Conservation (phyloP, 2,797 vertebrate genomes). For the Spinus olivaceus region DNA sequence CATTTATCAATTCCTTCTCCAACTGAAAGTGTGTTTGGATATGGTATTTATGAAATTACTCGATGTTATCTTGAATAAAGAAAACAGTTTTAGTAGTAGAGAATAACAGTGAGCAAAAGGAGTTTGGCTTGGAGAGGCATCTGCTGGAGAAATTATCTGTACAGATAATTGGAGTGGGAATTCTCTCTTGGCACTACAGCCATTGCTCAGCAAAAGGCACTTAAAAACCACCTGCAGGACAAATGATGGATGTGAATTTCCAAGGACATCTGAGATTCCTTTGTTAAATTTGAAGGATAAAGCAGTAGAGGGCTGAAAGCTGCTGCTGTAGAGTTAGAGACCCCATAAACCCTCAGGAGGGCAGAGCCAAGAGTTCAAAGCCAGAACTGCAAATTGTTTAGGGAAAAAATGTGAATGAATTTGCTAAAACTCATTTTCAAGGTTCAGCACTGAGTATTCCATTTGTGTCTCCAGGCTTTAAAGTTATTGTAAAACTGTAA, state of each 20-base stretch:
- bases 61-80: background rate
- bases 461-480: background rate
- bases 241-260: background rate
- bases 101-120: background rate
- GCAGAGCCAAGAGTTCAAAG: background rate
- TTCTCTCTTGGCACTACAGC: background rate
- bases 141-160: background rate
- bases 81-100: background rate
- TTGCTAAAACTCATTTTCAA: background rate
- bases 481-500: background rate
- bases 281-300: too few species aligned
- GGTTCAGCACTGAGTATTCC: background rate
- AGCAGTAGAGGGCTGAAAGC: background rate
- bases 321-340: background rate
- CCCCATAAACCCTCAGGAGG: too few species aligned
- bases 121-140: background rate
- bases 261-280: background rate
- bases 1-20: background rate
- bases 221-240: background rate
- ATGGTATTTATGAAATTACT: background rate
- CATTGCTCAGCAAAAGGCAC: background rate
- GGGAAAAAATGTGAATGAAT: background rate
- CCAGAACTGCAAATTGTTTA: rapidly evolving
- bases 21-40: background rate
- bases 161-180: too few species aligned